Conservation (phyloP, 2,888 invertebrate genomes). For the Pelosia muscerda region DNA sequence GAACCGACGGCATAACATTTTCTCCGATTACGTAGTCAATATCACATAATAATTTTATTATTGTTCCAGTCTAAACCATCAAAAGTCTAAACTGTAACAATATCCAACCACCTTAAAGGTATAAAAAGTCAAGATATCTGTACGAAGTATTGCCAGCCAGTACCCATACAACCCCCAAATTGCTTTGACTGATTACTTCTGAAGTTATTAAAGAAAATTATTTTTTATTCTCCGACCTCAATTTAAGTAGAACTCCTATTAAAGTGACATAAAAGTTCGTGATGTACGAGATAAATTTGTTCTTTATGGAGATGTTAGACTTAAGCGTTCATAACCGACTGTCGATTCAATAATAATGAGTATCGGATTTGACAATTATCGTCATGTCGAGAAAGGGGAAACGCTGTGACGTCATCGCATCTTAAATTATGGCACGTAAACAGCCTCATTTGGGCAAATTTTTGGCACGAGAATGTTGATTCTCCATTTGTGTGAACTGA, state of each 20-base stretch:
- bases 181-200: conserved; percentile 47
- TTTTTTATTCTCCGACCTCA: conserved; percentile 30
- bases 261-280: conserved; percentile 44
- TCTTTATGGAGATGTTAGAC: conserved; percentile 17
- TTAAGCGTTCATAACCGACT: background rate
- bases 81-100: background rate
- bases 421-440: background rate
- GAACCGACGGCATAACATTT: too few relatives aligned
- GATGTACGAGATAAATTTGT: conserved; percentile 43
- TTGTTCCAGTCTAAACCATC: background rate
- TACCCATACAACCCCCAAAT: conserved; percentile 27
- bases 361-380: background rate
- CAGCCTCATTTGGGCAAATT: background rate
- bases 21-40: too few relatives aligned
- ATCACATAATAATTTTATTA: too few relatives aligned
- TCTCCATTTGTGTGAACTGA: background rate
- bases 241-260: conserved; percentile 37
- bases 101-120: background rate
- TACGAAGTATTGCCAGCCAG: conserved; percentile 8
- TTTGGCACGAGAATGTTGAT: background rate
- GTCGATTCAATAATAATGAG: background rate
- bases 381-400: background rate
- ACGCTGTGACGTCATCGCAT: background rate
- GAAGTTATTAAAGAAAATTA: conserved; percentile 38
- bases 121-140: conserved; percentile 1